These are phyloP conservation scores for Sapayoa aenigma DNA, from an alignment of 2,113 vertebrate genomes.

Conservation along the genomic window DNA sequence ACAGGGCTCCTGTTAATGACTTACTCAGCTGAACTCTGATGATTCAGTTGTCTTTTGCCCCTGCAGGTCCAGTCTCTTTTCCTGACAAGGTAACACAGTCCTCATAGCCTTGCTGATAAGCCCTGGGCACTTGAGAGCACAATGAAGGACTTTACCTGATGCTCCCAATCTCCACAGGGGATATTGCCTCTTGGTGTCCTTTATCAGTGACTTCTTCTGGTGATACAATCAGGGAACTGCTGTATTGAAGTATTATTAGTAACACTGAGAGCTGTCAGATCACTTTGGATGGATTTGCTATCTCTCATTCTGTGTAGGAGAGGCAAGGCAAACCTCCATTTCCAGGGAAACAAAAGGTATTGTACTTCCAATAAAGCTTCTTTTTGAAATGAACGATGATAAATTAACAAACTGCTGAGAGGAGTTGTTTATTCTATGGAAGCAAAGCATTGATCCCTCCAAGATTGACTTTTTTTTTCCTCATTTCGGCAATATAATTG, in stretches of 20 bases:
- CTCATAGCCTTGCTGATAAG: not conserved
- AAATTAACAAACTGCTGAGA: slow-evolving; percentile 14
- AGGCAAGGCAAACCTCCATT: not conserved
- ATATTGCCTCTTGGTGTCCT: slow-evolving; percentile 33
- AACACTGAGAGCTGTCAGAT: not conserved
- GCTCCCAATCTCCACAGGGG: slow-evolving; percentile 6
- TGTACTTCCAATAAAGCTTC: not conserved
- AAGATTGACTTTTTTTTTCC: not conserved
- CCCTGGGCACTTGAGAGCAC: not conserved
- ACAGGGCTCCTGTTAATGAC: not conserved
- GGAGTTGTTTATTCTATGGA: not conserved
- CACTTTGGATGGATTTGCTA: not conserved
- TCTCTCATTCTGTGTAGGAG: not conserved
- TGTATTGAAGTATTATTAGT: slow-evolving; percentile 26
- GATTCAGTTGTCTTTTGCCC: not conserved
- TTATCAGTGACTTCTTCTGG: slow-evolving; percentile 35
- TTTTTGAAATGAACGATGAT: not conserved
- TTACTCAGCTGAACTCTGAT: not conserved
- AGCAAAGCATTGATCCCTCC: not conserved
- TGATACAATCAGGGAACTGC: slow-evolving; percentile 34
- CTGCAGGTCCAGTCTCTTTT: not conserved
- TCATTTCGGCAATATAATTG: not conserved
- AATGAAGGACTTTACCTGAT: slow-evolving; percentile 5
- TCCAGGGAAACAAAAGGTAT: slow-evolving; percentile 12
- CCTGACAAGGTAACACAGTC: not conserved